These are phyloP conservation scores for Pocillopora grandis DNA, from an alignment of 92 coral and sea anemone genomes.

Conservation along the genomic window DNA sequence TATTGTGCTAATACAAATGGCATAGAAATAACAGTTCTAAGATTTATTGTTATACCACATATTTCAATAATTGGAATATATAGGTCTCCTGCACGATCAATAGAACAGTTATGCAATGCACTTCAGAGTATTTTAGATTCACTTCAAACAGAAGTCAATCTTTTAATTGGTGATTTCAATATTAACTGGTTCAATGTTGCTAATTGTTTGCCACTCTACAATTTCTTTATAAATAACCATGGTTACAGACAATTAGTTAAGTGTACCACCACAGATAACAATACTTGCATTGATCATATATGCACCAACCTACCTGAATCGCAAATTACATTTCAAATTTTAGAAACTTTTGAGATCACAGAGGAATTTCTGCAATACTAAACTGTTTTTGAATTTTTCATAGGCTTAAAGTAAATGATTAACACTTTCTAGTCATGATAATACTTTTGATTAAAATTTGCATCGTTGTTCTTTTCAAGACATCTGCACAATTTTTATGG, in stretches of 20 bases:
- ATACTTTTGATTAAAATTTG: slow-evolving; percentile 22
- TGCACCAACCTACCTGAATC: slow-evolving; percentile 66
- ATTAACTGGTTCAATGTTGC: slow-evolving; percentile 43
- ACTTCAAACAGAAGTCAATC: slow-evolving; percentile 39
- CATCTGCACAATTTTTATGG: slow-evolving; percentile 29
- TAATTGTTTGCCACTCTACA: slow-evolving; percentile 49
- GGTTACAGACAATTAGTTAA: slow-evolving; percentile 65
- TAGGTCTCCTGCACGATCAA: slow-evolving; percentile 68
- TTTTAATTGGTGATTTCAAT: slow-evolving; percentile 60
- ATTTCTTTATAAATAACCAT: slow-evolving; percentile 72
- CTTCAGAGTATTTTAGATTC: slow-evolving; percentile 31
- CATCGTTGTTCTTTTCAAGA: slow-evolving; percentile 28
- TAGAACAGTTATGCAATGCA: slow-evolving; percentile 41
- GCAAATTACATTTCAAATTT: slow-evolving; percentile 58
- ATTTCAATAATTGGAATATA: slow-evolving; percentile 66
- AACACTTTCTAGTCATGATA: slow-evolving; percentile 20
- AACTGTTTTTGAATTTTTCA: slow-evolving; percentile 31
- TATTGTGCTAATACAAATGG: slow-evolving; percentile 65
- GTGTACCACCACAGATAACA: neutral
- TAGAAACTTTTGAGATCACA: slow-evolving; percentile 72
- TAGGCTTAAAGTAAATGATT: slow-evolving; percentile 18
- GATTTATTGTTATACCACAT: slow-evolving; percentile 65
- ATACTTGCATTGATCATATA: slow-evolving; percentile 6
- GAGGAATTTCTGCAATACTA: slow-evolving; percentile 51
- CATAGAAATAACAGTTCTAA: slow-evolving; percentile 60